Conservation (phyloP, 2,797 vertebrate species). For the Bufotes viridis region DNA sequence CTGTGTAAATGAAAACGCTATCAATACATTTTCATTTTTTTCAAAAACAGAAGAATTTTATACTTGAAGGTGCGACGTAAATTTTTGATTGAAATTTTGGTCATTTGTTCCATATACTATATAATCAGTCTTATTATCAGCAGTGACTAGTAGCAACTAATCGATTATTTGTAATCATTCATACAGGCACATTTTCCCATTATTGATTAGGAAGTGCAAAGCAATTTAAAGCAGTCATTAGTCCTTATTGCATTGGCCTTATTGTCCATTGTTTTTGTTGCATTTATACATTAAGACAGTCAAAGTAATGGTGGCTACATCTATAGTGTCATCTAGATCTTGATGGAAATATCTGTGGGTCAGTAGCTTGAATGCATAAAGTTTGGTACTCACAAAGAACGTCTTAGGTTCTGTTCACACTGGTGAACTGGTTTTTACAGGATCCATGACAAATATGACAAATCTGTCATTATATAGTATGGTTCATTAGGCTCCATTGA, state of each 20-base stretch:
- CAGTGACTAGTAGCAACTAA: conserved; percentile 13
- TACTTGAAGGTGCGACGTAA: conserved; percentile 65
- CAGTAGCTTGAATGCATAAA: not conserved
- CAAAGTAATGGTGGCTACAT: not conserved
- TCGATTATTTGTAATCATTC: conserved; percentile 13
- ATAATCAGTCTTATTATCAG: not conserved
- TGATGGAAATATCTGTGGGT: not conserved
- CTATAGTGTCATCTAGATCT: not conserved
- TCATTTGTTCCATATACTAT: conserved; percentile 1
- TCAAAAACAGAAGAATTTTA: conserved; percentile 66
- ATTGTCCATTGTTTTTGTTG: too few species aligned
- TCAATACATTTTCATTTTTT: conserved; percentile 71
- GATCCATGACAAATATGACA: not conserved
- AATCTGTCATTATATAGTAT: not conserved
- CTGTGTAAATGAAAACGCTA: conserved; percentile 63
- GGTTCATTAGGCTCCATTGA: not conserved
- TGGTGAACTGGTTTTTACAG: not conserved
- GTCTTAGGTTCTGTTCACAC: not conserved
- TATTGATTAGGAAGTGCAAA: not conserved
- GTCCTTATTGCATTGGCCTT: not conserved
- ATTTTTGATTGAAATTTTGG: conserved; percentile 3
- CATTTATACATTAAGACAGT: not conserved
- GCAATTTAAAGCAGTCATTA: not conserved
- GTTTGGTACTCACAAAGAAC: not conserved
- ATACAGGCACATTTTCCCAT: conserved; percentile 13